These are phyloP conservation scores for Scrobipalpa atriplicella DNA, from an alignment of 2,888 invertebrate species.

Conservation along the genomic window DNA sequence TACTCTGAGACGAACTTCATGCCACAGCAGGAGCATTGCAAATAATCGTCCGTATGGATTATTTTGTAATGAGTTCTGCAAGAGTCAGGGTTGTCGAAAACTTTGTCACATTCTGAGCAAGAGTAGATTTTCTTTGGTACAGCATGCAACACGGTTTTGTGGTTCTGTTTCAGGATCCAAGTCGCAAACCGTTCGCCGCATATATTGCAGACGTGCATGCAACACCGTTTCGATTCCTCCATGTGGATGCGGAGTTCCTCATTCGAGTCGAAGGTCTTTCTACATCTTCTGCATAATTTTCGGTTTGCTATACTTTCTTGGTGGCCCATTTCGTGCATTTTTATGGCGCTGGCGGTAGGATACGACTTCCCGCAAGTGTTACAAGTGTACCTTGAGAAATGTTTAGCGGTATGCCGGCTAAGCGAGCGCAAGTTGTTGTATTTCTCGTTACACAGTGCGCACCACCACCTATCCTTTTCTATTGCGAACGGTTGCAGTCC, in stretches of 20 bases:
- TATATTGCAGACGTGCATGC: constrained; percentile 42
- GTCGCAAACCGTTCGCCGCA: constrained; percentile 46
- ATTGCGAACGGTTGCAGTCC: constrained; percentile 46
- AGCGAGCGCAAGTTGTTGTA: constrained; percentile 43
- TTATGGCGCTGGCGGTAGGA: constrained; percentile 40
- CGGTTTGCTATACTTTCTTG: constrained; percentile 22
- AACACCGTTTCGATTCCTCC: constrained; percentile 41
- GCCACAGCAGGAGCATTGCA: constrained; percentile 38
- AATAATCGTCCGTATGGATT: constrained; percentile 38
- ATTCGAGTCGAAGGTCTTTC: constrained; percentile 39
- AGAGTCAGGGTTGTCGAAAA: constrained; percentile 39
- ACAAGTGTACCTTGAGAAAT: constrained; percentile 48
- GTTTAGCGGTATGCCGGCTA: constrained; percentile 50
- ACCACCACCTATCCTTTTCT: constrained; percentile 38
- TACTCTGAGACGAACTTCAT: constrained; percentile 55
- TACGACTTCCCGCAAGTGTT: constrained; percentile 51
- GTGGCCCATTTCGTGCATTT: constrained; percentile 42
- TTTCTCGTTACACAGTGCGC: constrained; percentile 45
- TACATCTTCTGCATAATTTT: constrained; percentile 45
- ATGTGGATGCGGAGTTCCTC: constrained; percentile 43
- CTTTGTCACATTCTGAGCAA: constrained; percentile 47
- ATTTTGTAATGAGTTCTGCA: constrained; percentile 42
- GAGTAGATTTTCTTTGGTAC: constrained; percentile 36
- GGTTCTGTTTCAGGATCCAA: constrained; percentile 39
- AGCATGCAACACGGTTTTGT: constrained; percentile 43